A percentile compares a stretch with the other conserved stretches of the same genome.
Conservation (phyloP, 2,113 vertebrate species). For the Megalops atlanticus region DNA sequence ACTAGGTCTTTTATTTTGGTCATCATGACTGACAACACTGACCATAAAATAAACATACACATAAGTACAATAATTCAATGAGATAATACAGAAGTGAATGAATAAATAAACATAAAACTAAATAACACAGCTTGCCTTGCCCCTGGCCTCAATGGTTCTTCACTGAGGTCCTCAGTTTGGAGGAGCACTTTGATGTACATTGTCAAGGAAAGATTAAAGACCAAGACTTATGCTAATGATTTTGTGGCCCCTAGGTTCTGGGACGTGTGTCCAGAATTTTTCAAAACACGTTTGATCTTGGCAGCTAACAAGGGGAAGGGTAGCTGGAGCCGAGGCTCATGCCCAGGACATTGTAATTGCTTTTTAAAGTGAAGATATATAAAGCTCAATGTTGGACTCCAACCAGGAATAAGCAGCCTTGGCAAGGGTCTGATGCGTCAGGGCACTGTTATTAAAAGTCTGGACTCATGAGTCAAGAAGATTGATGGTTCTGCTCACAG, state of each 20-base stretch:
- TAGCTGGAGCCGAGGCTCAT: constrained; percentile 23
- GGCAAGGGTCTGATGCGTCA: no score
- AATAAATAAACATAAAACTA: not conserved
- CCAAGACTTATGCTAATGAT: constrained; percentile 42
- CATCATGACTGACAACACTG: not conserved
- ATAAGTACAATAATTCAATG: not conserved
- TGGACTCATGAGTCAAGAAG: not conserved
- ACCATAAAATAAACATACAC: not conserved
- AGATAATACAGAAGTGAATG: not conserved
- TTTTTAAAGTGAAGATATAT: constrained; percentile 11
- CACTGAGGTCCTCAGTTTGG: constrained; percentile 1
- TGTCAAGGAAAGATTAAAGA: constrained; percentile 40
- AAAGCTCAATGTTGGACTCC: constrained; percentile 24
- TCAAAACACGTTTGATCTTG: constrained; percentile 48
- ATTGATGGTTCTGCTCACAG: not conserved
- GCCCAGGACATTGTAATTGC: constrained; percentile 43
- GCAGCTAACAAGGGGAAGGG: constrained; percentile 28
- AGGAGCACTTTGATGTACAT: constrained; percentile 27
- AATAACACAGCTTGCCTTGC: not conserved
- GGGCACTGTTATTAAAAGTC: constrained; percentile 2
- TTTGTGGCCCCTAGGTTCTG: constrained; percentile 38
- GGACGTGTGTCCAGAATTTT: constrained; percentile 48
- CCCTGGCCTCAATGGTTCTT: not conserved
- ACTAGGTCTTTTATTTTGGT: no score
- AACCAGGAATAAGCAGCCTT: not conserved